A percentile compares a stretch with the other conserved stretches of the same genome.
Evolutionary conservation across 2,888 invertebrate species (phyloP).

Genomic region (Synanthedon myopaeformis): DNA sequence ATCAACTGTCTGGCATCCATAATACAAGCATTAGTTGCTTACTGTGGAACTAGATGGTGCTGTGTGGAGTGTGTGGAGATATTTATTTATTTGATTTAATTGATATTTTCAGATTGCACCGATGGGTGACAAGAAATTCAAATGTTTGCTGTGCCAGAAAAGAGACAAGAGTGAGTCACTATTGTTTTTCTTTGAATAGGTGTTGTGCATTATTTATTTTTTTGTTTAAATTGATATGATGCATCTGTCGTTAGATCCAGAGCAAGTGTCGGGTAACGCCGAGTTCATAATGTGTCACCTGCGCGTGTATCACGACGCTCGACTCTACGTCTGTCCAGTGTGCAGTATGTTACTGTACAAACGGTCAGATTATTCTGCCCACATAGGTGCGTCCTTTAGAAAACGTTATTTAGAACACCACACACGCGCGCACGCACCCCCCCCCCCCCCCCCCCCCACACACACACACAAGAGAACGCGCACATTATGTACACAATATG

Average conservation of each 20-base stretch:
- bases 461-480: too few species aligned
- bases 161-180: constrained; percentile 12
- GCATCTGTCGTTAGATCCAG: not conserved
- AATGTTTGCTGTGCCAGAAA: constrained; percentile 38
- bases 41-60: too few species aligned
- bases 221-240: too few species aligned
- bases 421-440: too few species aligned
- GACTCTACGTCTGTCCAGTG: constrained; percentile 77
- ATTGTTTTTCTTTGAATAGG: too few species aligned
- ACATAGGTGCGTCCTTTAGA: constrained; percentile 69
- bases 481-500: too few species aligned
- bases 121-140: constrained; percentile 22
- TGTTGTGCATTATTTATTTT: too few species aligned
- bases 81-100: not conserved
- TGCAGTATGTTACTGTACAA: constrained; percentile 76
- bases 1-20: too few species aligned
- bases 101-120: constrained; percentile 16
- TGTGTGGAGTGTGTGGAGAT: too few species aligned
- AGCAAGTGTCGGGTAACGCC: constrained; percentile 48
- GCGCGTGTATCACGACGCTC: constrained; percentile 70
- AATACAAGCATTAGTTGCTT: too few species aligned
- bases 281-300: constrained; percentile 73
- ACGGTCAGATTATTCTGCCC: constrained; percentile 72
- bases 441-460: too few species aligned
- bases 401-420: too few species aligned